Percentiles rank a stretch among this genome's conserved stretches.
Evolutionary conservation across 2,113 vertebrate species (phyloP).

Genomic region (Strix uralensis): DNA sequence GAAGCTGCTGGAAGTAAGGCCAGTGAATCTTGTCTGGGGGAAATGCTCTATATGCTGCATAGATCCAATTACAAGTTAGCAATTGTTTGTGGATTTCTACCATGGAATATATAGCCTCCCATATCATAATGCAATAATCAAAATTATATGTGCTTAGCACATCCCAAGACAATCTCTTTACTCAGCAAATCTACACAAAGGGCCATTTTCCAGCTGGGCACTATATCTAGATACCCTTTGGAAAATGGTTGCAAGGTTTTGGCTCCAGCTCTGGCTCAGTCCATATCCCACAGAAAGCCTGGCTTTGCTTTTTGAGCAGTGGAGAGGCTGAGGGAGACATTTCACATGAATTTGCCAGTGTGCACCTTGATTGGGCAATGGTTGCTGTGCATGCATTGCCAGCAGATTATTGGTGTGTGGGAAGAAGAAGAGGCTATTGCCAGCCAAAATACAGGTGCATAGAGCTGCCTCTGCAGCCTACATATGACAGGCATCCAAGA

Average conservation of each 20-base stretch:
- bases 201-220: background rate
- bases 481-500: background rate
- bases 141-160: background rate
- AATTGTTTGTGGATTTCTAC: background rate
- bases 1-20: background rate
- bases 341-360: background rate
- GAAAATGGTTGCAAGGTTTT: background rate
- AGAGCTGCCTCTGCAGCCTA: background rate
- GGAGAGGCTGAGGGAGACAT: background rate
- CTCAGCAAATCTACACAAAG: background rate
- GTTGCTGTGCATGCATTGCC: background rate
- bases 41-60: background rate
- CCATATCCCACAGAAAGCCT: background rate
- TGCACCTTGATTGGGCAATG: background rate
- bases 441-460: slow-evolving; percentile 54
- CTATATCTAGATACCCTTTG: background rate
- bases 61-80: background rate
- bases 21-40: background rate
- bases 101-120: background rate
- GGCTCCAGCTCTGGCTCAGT: background rate
- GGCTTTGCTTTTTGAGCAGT: background rate
- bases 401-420: background rate
- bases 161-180: background rate
- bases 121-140: background rate
- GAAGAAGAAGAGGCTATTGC: background rate